Percentiles rank a stretch among this genome's conserved stretches.
phyloP scores from a whole-genome alignment of 1,140 invertebrate genomes.

The Eufriesea mexicana region DNA sequence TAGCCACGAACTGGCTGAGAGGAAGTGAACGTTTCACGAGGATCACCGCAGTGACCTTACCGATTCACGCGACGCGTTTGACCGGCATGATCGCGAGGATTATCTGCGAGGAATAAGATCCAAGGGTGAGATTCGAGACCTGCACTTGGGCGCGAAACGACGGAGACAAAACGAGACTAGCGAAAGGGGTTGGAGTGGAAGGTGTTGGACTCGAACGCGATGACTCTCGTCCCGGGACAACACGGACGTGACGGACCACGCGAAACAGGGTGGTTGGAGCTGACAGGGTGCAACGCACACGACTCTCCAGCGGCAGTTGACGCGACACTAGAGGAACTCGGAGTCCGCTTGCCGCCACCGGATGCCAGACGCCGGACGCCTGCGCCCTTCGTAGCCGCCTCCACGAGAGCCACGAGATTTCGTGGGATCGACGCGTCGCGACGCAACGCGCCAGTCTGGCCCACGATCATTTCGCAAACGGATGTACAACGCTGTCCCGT shows the following conservation, averaged over 20 bases:
- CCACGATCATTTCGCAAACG: constrained; percentile 22
- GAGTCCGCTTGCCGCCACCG: constrained; percentile 72
- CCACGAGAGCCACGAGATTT: constrained; percentile 58
- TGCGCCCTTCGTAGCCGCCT: constrained; percentile 68
- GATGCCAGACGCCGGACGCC: constrained; percentile 70
- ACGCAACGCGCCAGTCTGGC: constrained; percentile 40
- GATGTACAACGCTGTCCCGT: neutral
- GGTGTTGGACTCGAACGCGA: neutral
- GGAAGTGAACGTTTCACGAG: no score
- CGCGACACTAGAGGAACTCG: constrained; percentile 76
- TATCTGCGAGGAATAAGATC: neutral
- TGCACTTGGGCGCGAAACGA: neutral
- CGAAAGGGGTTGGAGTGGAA: neutral
- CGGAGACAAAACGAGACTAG: neutral
- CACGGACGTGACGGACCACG: constrained; percentile 45
- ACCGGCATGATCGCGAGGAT: neutral
- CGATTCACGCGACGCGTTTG: neutral
- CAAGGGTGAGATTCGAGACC: neutral
- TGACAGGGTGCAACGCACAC: constrained; percentile 61
- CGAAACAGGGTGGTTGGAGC: constrained; percentile 30
- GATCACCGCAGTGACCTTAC: no score
- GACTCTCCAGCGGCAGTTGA: constrained; percentile 74
- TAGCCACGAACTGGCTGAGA: no score
- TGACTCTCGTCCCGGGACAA: neutral
- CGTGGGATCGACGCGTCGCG: constrained; percentile 30